phyloP scores from a whole-genome alignment of 2,113 vertebrate genomes.

The Ancistrus triradiatus region DNA sequence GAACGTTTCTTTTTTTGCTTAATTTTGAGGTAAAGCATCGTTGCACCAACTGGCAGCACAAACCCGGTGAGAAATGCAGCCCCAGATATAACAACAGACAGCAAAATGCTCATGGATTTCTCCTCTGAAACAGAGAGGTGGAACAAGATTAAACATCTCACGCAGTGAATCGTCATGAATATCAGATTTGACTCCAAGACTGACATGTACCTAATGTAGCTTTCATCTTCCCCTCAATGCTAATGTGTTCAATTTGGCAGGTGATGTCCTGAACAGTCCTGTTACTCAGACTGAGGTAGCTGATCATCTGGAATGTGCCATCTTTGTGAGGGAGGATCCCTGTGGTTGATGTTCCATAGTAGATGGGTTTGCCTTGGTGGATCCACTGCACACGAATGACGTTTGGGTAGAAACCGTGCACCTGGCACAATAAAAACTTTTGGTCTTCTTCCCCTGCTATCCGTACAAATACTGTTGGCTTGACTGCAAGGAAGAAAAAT shows the following conservation, averaged over 20 bases:
- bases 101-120: neutral
- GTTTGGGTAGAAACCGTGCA: constrained; percentile 32
- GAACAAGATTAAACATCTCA: neutral
- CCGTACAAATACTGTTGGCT: constrained; percentile 20
- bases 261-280: neutral
- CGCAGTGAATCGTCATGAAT: neutral
- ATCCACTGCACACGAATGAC: constrained; percentile 32
- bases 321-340: constrained; percentile 37
- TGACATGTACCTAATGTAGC: constrained; percentile 14
- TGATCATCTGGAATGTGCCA: constrained; percentile 39
- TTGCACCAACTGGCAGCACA: neutral
- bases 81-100: neutral
- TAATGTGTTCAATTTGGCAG: constrained; percentile 36
- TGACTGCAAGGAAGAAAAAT: constrained; percentile 11
- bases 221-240: constrained; percentile 23
- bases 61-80: neutral
- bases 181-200: neutral
- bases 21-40: neutral
- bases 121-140: constrained; percentile 22
- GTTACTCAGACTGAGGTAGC: constrained; percentile 25
- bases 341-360: constrained; percentile 24
- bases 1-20: neutral
- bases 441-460: neutral
- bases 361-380: constrained; percentile 3
- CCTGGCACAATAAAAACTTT: constrained; percentile 26